Evolutionary conservation across 2,888 invertebrate species (phyloP), one percentile per base, ranked within the genome.

Genomic region (Polymixis flavicincta): DNA sequence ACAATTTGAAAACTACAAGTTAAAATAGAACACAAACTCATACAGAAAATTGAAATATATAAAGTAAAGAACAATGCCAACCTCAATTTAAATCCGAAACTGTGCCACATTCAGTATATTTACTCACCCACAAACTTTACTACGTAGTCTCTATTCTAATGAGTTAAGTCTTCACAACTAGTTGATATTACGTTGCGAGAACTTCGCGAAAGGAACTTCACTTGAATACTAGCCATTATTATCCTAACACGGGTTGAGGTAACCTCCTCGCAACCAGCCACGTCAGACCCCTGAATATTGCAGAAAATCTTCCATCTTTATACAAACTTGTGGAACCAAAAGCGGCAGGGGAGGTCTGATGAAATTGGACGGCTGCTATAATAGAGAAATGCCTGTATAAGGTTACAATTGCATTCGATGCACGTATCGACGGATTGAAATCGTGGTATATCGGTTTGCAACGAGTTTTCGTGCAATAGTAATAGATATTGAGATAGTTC

Each of bases 341-440:
- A 45, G 73, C 0, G 54, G 66, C 52, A 68, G 48, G 74, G 74
- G 14, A 82, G 85, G 7, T 83, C 84, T 69, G 37, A 52, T 25
- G n/a, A 77, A 72, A 71, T 65, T 83, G 75, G 86, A 55, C 37
- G 70, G 55, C 37, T 75, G 76, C 77, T 80, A 81, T 85, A 81
- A 72, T 85, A 87, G 87, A 81, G 80, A 74, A 78, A 84, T 85
- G 81, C 87, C 81, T 85, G 84, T 89, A 83, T 85, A 87, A 85
- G 80, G 79, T 84, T 85, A 87, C 85, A 86, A 80, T 89, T 89
- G 89, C 89, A 91, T 88, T 90, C 91, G 77, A 83, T 89, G 85
- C 90, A 89, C 89, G 90, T 89, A 89, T 89, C 88, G 82, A 73
- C 71, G 83, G 85, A 92, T 91, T 91, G 89, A 90, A 91, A 92